Percentiles rank a stretch among this genome's conserved stretches.
These are phyloP conservation scores for Temnothorax nylanderi DNA, from an alignment of 1,140 invertebrate species.

Conservation along the genomic window DNA sequence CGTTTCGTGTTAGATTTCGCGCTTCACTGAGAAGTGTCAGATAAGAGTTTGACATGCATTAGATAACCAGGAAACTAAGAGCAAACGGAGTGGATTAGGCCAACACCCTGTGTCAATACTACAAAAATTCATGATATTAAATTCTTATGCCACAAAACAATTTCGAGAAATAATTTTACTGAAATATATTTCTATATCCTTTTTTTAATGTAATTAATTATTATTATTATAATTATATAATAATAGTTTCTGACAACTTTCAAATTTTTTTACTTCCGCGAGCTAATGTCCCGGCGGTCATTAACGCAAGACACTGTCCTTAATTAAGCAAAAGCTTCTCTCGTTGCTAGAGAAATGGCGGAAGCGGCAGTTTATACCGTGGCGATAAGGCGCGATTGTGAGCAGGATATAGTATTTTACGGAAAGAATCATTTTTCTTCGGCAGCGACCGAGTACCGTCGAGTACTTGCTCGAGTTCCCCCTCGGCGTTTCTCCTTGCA, in stretches of 20 bases:
- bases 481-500: slow-evolving; percentile 44
- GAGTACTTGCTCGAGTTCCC: neutral
- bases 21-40: slow-evolving; percentile 4
- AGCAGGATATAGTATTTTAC: slow-evolving; percentile 68
- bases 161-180: neutral
- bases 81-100: neutral
- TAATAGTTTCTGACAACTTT: slow-evolving; percentile 2
- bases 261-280: slow-evolving; percentile 25
- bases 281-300: neutral
- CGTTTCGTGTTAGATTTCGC: slow-evolving; percentile 46
- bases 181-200: neutral
- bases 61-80: slow-evolving; percentile 16
- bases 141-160: neutral
- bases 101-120: neutral
- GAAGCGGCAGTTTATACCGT: neutral
- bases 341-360: slow-evolving; percentile 10
- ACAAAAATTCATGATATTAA: neutral
- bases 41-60: slow-evolving; percentile 18
- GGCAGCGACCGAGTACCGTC: neutral
- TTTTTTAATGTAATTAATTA: neutral
- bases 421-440: slow-evolving; percentile 48
- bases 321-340: slow-evolving; percentile 32
- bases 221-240: neutral
- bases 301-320: slow-evolving; percentile 9
- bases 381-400: slow-evolving; percentile 36